These are phyloP conservation scores for Picus viridis DNA, from an alignment of 2,797 vertebrate genomes.

Conservation along the genomic window DNA sequence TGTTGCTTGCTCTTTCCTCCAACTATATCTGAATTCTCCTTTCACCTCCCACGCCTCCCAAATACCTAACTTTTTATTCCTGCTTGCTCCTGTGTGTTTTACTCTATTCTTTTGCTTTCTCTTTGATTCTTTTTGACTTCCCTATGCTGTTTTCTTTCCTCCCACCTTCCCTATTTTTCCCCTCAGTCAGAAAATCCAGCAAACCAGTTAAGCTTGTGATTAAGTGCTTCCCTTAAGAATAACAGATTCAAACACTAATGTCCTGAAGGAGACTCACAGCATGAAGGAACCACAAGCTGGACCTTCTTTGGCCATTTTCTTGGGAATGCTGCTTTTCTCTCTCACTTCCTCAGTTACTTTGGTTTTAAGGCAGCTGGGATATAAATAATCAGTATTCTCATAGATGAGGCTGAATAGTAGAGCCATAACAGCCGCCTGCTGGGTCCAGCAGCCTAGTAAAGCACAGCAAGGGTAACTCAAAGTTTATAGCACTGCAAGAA, in stretches of 20 bases:
- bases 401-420: neutral
- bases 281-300: neutral
- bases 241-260: neutral
- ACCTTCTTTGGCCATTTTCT: neutral
- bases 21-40: neutral
- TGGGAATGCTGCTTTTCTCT: neutral
- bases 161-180: neutral
- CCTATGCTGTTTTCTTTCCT: neutral
- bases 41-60: neutral
- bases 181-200: neutral
- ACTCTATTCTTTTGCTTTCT: neutral
- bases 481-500: neutral
- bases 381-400: conserved; percentile 18
- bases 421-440: neutral
- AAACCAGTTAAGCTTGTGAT: conserved; percentile 1
- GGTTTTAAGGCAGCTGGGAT: neutral
- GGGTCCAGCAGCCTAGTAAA: neutral
- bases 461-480: neutral
- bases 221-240: neutral
- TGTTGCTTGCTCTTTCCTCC: neutral
- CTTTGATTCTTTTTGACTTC: neutral
- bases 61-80: neutral
- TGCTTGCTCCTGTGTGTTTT: neutral
- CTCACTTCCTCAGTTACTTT: neutral
- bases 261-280: neutral